These are phyloP conservation scores for Anguilla rostrata DNA, from an alignment of 2,113 vertebrate species.

Conservation along the genomic window DNA sequence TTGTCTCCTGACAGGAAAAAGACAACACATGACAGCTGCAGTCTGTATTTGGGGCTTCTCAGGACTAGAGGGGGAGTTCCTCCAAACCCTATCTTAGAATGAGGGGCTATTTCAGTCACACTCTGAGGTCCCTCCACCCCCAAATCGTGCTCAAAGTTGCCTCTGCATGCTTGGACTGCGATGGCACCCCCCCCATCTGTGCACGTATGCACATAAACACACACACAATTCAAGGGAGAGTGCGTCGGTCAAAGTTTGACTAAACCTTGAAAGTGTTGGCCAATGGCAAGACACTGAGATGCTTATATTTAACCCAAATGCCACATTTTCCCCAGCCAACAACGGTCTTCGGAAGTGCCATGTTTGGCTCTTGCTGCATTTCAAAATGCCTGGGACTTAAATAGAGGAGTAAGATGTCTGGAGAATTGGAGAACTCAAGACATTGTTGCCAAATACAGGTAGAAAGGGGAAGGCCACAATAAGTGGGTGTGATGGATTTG, in stretches of 20 bases:
- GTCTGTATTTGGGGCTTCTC: not conserved
- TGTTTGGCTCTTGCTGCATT: conserved; percentile 40
- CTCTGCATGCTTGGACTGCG: no score
- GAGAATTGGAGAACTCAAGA: not conserved
- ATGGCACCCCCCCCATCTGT: no score
- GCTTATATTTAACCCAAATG: conserved; percentile 44
- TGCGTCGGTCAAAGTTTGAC: no score
- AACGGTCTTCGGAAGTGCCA: conserved; percentile 36
- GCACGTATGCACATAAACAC: no score
- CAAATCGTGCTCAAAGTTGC: no score
- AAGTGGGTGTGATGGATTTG: no score
- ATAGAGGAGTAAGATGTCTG: conserved; percentile 37
- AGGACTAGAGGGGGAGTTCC: not conserved
- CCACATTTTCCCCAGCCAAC: conserved; percentile 10
- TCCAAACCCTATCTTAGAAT: not conserved
- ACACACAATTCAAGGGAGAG: not conserved
- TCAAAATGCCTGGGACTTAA: conserved; percentile 40
- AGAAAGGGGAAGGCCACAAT: no score
- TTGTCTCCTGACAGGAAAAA: not conserved
- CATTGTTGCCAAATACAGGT: not conserved
- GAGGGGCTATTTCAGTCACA: not conserved
- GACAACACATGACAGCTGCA: not conserved
- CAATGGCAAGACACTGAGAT: no score
- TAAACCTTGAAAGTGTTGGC: no score
- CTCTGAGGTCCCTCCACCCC: no score